These are phyloP conservation scores for Clarias gariepinus DNA, from an alignment of 2,113 vertebrate genomes.

Conservation along the genomic window DNA sequence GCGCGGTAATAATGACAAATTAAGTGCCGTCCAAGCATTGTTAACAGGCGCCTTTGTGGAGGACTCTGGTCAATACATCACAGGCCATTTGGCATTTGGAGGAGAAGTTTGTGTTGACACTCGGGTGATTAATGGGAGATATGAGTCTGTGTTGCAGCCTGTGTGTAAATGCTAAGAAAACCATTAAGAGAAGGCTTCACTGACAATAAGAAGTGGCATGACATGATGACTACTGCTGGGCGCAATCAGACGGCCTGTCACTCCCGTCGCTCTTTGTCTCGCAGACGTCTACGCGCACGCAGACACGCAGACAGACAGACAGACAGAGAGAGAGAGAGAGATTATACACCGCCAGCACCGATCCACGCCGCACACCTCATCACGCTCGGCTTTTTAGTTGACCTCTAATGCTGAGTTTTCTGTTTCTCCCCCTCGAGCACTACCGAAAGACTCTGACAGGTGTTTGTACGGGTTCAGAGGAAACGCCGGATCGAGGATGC, in stretches of 20 bases:
- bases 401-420: constrained; percentile 14
- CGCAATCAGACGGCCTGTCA: constrained; percentile 70
- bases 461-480: background rate
- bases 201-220: constrained; percentile 70
- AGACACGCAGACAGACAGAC: no score
- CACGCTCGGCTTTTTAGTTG: background rate
- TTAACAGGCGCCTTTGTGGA: constrained; percentile 42
- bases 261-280: constrained; percentile 54
- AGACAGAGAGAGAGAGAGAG: background rate
- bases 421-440: background rate
- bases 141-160: constrained; percentile 43
- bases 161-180: constrained; percentile 65
- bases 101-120: constrained; percentile 41
- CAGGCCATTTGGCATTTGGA: constrained; percentile 53
- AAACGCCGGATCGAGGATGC: background rate
- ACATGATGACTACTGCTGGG: constrained; percentile 69
- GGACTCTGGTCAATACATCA: constrained; percentile 46
- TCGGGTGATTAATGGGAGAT: constrained; percentile 69
- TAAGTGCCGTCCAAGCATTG: constrained; percentile 42
- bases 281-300: constrained; percentile 20
- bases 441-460: background rate
- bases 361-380: background rate
- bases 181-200: constrained; percentile 62
- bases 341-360: constrained; percentile 1
- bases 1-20: constrained; percentile 55